phyloP scores from a whole-genome alignment of 2,113 vertebrate genomes.

The Paraplagusia blochii region DNA sequence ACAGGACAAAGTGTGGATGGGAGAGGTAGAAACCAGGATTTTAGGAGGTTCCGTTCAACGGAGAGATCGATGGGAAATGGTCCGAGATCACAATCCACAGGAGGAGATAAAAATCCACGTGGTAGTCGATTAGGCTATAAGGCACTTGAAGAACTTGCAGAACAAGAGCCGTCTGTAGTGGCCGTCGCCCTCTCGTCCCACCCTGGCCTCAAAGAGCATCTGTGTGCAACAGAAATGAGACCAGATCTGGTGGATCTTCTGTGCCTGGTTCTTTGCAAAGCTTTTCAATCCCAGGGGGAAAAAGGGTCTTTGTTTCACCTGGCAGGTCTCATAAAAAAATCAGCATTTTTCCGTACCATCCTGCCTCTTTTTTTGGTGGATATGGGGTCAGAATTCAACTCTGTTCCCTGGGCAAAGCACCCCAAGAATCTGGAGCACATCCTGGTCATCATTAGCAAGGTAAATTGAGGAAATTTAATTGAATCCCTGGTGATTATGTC shows the following conservation, averaged over 20 bases:
- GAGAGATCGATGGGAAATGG: constrained; percentile 19
- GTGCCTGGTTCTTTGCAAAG: constrained; percentile 82
- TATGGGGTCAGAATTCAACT: constrained; percentile 75
- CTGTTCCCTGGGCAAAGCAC: constrained; percentile 71
- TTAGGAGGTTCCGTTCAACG: constrained; percentile 49
- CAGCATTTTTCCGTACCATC: constrained; percentile 78
- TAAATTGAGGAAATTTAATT: constrained; percentile 35
- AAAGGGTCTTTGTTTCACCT: constrained; percentile 81
- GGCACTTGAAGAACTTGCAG: constrained; percentile 78
- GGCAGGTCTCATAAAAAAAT: constrained; percentile 81
- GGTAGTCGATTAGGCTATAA: constrained; percentile 75
- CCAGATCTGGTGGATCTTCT: constrained; percentile 79
- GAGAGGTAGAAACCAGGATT: constrained; percentile 37
- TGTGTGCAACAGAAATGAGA: constrained; percentile 75
- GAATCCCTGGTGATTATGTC: too few species aligned
- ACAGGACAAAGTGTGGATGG: constrained; percentile 21
- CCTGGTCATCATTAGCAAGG: constrained; percentile 78
- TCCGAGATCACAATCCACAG: constrained; percentile 40
- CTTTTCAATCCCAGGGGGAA: constrained; percentile 77
- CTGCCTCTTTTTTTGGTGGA: constrained; percentile 80
- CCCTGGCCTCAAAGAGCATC: constrained; percentile 69
- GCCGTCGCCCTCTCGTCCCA: constrained; percentile 81
- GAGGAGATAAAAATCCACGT: constrained; percentile 44
- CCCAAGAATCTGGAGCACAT: constrained; percentile 83
- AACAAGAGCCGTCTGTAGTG: constrained; percentile 81